Percentiles rank a stretch among this genome's conserved stretches.
Evolutionary conservation across 2,113 vertebrate genomes (phyloP).

Genomic region (Centropus bengalensis): DNA sequence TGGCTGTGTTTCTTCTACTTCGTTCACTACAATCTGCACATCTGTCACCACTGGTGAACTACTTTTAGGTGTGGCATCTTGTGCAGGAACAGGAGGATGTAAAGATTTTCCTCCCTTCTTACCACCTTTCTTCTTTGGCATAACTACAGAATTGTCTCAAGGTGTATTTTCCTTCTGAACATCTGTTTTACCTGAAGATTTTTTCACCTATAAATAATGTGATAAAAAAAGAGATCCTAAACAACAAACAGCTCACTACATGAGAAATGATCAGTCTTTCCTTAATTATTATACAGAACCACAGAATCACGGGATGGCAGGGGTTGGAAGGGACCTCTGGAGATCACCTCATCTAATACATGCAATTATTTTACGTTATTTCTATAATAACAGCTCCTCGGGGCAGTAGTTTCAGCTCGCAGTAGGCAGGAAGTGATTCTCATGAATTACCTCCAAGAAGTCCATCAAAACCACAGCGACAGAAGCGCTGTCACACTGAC

Average conservation of each 20-base stretch:
- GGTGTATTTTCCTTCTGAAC: background rate
- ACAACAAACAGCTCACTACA: too few species aligned
- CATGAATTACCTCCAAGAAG: background rate
- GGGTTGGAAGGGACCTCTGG: too few species aligned
- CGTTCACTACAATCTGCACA: background rate
- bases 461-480: accelerated
- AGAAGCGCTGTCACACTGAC: accelerated
- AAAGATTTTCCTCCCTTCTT: slow-evolving; percentile 63
- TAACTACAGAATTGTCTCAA: background rate
- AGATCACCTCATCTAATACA: too few species aligned
- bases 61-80: background rate
- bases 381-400: background rate
- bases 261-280: accelerated
- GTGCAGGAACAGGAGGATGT: background rate
- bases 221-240: background rate
- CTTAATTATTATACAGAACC: background rate
- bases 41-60: background rate
- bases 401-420: background rate
- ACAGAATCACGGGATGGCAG: too few species aligned
- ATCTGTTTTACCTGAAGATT: background rate
- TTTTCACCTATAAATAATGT: background rate
- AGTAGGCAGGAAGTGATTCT: background rate
- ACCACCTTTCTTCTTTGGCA: slow-evolving; percentile 74
- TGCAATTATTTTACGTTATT: background rate
- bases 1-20: background rate